These are phyloP conservation scores for Epirrhoe alternata DNA, from an alignment of 2,888 invertebrate species.

Conservation along the genomic window DNA sequence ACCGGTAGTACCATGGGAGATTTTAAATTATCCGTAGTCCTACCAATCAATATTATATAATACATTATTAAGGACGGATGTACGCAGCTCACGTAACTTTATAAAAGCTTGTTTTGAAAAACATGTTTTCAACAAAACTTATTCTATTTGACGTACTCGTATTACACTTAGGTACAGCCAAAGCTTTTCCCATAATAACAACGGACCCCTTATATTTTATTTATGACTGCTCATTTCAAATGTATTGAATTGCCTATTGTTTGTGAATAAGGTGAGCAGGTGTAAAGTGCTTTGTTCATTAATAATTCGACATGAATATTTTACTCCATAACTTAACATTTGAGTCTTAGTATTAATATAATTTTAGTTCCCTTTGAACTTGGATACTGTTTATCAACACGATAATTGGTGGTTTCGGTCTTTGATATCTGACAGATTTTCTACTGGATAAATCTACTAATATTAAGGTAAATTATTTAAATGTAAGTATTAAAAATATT, in stretches of 20 bases:
- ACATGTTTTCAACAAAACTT: too few species aligned
- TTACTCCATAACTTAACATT: background rate
- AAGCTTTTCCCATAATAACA: background rate
- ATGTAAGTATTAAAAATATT: too few species aligned
- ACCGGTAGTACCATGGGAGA: too few species aligned
- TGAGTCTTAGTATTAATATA: background rate
- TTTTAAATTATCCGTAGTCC: too few species aligned
- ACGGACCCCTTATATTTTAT: background rate
- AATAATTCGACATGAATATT: slow-evolving; percentile 22
- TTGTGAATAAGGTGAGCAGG: background rate
- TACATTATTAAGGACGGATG: too few species aligned
- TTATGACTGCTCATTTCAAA: background rate
- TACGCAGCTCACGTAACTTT: too few species aligned
- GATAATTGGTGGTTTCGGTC: background rate
- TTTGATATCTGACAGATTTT: background rate
- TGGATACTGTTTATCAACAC: background rate
- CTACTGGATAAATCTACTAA: background rate
- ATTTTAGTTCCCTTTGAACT: slow-evolving; percentile 1
- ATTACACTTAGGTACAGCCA: too few species aligned
- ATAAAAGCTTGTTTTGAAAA: too few species aligned
- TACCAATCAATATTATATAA: too few species aligned
- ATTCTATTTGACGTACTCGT: too few species aligned
- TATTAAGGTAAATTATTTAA: too few species aligned
- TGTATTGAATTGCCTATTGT: background rate
- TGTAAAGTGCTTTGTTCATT: slow-evolving; percentile 24